Conservation (phyloP, 2,113 vertebrate genomes). For the Miniopterus natalensis region DNA sequence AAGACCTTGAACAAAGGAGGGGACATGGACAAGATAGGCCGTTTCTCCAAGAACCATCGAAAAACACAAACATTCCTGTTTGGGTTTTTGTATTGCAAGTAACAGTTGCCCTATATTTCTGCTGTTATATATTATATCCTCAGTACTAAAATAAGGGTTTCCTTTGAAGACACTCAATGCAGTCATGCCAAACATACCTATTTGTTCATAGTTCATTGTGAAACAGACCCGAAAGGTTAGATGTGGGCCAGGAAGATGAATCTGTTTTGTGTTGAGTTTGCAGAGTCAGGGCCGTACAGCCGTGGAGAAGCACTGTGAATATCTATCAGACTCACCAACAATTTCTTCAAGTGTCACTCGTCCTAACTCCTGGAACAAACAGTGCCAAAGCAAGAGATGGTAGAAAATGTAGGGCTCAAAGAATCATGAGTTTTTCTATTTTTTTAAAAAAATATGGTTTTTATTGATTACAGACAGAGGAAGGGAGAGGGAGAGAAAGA, state of each 20-base stretch:
- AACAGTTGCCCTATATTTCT: neutral
- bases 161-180: neutral
- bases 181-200: neutral
- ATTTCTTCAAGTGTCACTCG: neutral
- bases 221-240: neutral
- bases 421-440: neutral
- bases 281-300: neutral
- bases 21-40: fast-evolving
- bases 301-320: neutral
- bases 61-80: neutral
- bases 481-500: too few relatives aligned
- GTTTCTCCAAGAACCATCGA: neutral
- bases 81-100: neutral
- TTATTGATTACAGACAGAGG: too few relatives aligned
- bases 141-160: neutral
- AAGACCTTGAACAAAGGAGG: neutral
- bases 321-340: neutral
- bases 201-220: neutral
- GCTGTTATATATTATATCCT: neutral
- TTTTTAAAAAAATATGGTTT: too few relatives aligned
- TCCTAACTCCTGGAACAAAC: neutral
- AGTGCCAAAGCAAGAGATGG: neutral
- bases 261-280: neutral
- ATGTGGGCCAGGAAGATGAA: neutral
- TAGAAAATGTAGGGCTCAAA: neutral